Conservation (phyloP, 2,888 invertebrate species). For the Podabrus alpinus region DNA sequence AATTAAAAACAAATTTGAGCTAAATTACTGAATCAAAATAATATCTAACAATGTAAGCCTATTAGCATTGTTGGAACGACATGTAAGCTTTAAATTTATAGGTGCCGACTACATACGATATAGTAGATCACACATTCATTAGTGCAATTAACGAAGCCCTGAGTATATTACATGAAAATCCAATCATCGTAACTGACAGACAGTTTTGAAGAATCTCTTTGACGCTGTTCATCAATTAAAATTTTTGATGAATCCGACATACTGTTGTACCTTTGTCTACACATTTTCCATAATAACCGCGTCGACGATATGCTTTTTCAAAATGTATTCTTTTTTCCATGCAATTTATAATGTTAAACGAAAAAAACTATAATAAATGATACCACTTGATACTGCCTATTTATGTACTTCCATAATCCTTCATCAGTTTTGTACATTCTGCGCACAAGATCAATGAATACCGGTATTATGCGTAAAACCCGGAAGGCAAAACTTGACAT, state of each 20-base stretch:
- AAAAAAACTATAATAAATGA: not conserved
- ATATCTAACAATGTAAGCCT: not conserved
- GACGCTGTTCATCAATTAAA: slow-evolving; percentile 24
- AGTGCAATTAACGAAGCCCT: slow-evolving; percentile 17
- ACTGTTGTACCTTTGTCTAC: not conserved
- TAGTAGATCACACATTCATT: slow-evolving; percentile 16
- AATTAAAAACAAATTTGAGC: not conserved
- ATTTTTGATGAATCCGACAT: slow-evolving; percentile 20
- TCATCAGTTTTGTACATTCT: slow-evolving; percentile 4
- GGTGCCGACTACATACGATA: not conserved
- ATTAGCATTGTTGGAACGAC: not conserved
- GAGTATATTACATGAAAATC: slow-evolving; percentile 24
- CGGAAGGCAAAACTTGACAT: not conserved
- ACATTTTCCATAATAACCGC: not conserved
- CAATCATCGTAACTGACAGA: slow-evolving; percentile 25
- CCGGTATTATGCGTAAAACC: slow-evolving; percentile 1
- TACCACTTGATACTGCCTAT: not conserved
- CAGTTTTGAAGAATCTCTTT: slow-evolving; percentile 26
- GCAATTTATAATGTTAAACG: not conserved
- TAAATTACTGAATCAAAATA: not conserved
- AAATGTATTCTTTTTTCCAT: not conserved
- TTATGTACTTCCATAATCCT: not conserved
- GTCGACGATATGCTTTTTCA: not conserved
- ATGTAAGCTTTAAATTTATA: not conserved
- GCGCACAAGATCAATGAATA: slow-evolving; percentile 4